Base-by-base conservation (phyloP, 2,888 invertebrate species). In the Shargacucullia verbasci region DNA sequence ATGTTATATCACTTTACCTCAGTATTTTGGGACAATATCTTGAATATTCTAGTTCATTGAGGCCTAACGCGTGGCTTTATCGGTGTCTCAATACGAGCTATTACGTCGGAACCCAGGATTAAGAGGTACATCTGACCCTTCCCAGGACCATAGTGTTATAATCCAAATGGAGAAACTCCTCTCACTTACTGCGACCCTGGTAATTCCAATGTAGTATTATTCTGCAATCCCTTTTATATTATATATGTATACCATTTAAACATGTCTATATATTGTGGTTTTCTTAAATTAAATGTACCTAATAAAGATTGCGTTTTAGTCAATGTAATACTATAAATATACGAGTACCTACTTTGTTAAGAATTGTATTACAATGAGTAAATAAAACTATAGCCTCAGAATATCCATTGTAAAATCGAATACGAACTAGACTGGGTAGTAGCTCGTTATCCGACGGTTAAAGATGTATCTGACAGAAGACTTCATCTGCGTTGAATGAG, bases 41-140 rank as follows among this genome's bases (percentile, higher is more conserved):
- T 63, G 60, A 66, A 60, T 67, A 80, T 81, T 81, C 79, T 78
- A 82, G 80, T 85, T 86, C 80, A 83, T 86, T 81, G 75, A 62
- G 76, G 67, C 76, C 78, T 78, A 85, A 84, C 82, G 78, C 73
- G 62, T 76, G 83, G 84, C 81, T 89, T 86, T 88, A 89, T 87
- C 82, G 56, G 59, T 62, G 85, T 88, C 87, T 89, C 84, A 87
- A 87, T 87, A 83, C 82, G 82, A 83, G 83, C 84, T 84, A 86
- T 90, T 85, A 86, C 82, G 82, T 80, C 77, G 76, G 74, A 79
- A 79, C 80, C 84, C 82, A 76, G 88, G 87, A 86, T 88, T 87
- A 88, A 82, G 76, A 80, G 60, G 72, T 81, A 80, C 67, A 77
- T 84, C 82, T 84, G 84, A 85, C 85, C 87, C 87, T 83, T 80